Evolutionary conservation across 2,113 vertebrate species (phyloP), one percentile per base, ranked within the genome.

Genomic region (Scomber colias): DNA sequence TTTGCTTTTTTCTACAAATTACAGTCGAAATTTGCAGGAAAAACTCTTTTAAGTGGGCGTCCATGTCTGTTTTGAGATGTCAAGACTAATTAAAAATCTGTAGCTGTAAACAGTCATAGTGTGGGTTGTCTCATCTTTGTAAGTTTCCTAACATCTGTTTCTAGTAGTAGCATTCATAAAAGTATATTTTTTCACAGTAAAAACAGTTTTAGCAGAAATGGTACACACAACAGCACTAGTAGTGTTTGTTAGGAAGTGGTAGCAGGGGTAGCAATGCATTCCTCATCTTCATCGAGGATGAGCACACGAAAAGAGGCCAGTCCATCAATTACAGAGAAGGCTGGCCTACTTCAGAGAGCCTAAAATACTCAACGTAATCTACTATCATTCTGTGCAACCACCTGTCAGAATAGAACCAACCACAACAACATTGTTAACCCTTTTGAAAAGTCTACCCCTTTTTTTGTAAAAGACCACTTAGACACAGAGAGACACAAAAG

Each of bases 291-390:
- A 75, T 17, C 66, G 40, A 49, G 35, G 16, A 68, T 60, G 13
- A 31, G 72, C 46, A 54, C 12, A 44, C 73, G 46, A 75, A 89
- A 89, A 66, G 75, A 87, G 84, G 82, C 27, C 62, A 66, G 68
- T 30, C 76, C 57, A 75, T 77, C 55, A 75, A 49, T 82, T 66
- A 73, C 44, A 17, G 2, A 48, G 60, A 80, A 40, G 51, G 12
- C 75, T 75, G 86, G 40, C 87, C 82, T 85, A 90, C 75, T 87
- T 92, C 55, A 68, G 3, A 54, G 19, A 0, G 40, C 63, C 72
- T 40, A 67, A 75, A 85, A 84, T 73, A 74, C 21, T 68, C 35
- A 56, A 16, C 6, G 35, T 63, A 57, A 69, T 78, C 59, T 46
- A 11, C 51, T 6, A 69, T 78, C 66, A 64, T 67, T 74, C 19